Percentiles rank a stretch among this genome's conserved stretches.
Conservation (phyloP, 2,888 invertebrate genomes). For the Petrolisthes cinctipes region DNA sequence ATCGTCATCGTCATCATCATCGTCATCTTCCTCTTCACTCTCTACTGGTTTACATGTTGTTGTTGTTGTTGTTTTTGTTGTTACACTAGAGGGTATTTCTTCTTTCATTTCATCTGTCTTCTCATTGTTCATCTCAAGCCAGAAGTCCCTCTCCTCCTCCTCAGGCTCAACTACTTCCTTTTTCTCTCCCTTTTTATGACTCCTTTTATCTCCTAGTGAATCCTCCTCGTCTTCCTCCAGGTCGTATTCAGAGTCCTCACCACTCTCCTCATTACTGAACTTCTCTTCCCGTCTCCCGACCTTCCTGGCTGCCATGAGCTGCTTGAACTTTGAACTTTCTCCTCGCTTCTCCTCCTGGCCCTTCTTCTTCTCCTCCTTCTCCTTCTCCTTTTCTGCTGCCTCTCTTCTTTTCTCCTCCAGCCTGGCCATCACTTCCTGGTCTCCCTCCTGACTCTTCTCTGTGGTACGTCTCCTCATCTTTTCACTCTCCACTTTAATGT, state of each 20-base stretch:
- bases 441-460: slow-evolving; percentile 62
- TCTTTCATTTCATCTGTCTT: slow-evolving; percentile 26
- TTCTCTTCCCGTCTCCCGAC: slow-evolving; percentile 29
- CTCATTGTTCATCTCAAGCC: slow-evolving; percentile 12
- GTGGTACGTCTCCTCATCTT: slow-evolving; percentile 47
- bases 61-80: neutral
- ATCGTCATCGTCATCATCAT: slow-evolving; percentile 35
- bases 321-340: slow-evolving; percentile 59
- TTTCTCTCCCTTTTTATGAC: slow-evolving; percentile 9
- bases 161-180: neutral
- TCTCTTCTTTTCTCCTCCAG: slow-evolving; percentile 15
- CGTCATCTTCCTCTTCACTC: slow-evolving; percentile 27
- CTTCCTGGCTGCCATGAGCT: slow-evolving; percentile 57
- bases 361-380: neutral
- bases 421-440: slow-evolving; percentile 40
- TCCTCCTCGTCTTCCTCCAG: slow-evolving; percentile 51
- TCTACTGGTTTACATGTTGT: slow-evolving; percentile 13
- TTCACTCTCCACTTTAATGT: slow-evolving; percentile 14
- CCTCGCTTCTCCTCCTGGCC: slow-evolving; percentile 21
- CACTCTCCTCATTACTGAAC: slow-evolving; percentile 54
- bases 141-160: slow-evolving; percentile 32
- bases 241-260: slow-evolving; percentile 54
- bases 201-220: slow-evolving; percentile 12
- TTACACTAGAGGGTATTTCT: neutral
- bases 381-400: slow-evolving; percentile 14